A percentile compares a stretch with the other conserved stretches of the same genome.
Evolutionary conservation across 2,113 vertebrate species (phyloP).

Genomic region (Hiodon alosoides): DNA sequence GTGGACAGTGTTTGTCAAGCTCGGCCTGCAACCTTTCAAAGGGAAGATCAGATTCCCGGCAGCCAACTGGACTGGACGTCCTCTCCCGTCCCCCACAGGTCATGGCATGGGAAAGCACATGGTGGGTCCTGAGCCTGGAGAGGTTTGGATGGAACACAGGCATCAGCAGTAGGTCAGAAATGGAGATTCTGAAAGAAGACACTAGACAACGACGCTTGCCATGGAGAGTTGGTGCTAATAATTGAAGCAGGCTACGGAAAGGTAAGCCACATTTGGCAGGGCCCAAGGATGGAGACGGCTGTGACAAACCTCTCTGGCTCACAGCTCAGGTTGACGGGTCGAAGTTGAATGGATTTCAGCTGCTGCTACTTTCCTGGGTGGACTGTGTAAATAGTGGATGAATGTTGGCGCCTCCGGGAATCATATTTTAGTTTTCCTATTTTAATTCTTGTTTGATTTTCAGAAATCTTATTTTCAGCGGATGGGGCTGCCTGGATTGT

Average conservation of each 20-base stretch:
- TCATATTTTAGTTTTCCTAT: too few relatives aligned
- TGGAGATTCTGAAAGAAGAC: constrained; percentile 37
- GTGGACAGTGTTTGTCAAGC: background rate
- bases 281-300: too few relatives aligned
- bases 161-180: constrained; percentile 43
- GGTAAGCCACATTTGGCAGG: constrained; percentile 40
- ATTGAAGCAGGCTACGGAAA: background rate
- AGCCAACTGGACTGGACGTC: constrained; percentile 22
- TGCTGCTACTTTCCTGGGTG: too few relatives aligned
- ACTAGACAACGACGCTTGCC: background rate
- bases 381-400: too few relatives aligned
- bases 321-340: too few relatives aligned
- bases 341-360: too few relatives aligned
- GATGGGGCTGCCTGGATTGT: too few relatives aligned
- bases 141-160: constrained; percentile 27
- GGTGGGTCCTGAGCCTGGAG: background rate
- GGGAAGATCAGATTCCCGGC: constrained; percentile 36
- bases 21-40: constrained; percentile 44
- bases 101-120: constrained; percentile 32
- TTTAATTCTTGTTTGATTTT: too few relatives aligned
- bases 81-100: constrained; percentile 38
- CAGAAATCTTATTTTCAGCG: too few relatives aligned
- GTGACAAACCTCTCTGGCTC: too few relatives aligned
- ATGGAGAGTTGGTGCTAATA: background rate
- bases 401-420: too few relatives aligned